These are phyloP conservation scores for Drosophila pruinosa DNA, from an alignment of 1,140 invertebrate species.

Conservation along the genomic window DNA sequence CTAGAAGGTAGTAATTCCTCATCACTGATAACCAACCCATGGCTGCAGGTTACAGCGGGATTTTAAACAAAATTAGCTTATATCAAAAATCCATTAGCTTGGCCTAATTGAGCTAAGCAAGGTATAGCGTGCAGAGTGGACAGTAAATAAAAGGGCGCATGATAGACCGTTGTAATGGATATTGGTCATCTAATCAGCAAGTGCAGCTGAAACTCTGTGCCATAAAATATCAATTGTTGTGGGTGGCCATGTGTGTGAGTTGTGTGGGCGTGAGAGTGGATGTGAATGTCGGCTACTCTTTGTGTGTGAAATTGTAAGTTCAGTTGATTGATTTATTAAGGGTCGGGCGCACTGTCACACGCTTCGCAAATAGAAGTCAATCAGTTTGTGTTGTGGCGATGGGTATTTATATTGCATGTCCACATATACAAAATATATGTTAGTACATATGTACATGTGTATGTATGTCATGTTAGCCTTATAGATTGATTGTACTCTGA, in stretches of 20 bases:
- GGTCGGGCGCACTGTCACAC: not conserved
- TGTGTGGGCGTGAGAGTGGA: not conserved
- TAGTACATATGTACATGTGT: too few species aligned
- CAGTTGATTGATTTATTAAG: conserved; percentile 48
- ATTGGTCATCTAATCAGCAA: not conserved
- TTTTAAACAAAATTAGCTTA: not conserved
- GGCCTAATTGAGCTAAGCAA: not conserved
- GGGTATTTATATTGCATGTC: not conserved
- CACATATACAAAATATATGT: too few species aligned
- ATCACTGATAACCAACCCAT: not conserved
- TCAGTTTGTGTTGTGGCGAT: not conserved
- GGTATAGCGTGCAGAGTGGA: too few species aligned
- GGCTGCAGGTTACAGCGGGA: too few species aligned
- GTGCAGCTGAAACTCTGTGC: not conserved
- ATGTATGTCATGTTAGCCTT: too few species aligned
- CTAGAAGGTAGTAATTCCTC: not conserved
- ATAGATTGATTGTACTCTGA: conserved; percentile 1
- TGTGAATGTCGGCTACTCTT: not conserved
- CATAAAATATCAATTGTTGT: conserved; percentile 9
- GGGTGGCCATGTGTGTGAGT: not conserved
- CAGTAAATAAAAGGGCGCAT: not conserved
- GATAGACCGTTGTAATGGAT: conserved; percentile 2
- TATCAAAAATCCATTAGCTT: conserved; percentile 1
- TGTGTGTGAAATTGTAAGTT: not conserved
- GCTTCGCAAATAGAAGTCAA: conserved; percentile 5